phyloP scores from a whole-genome alignment of 2,888 invertebrate species.

The Eupithecia subumbrata region DNA sequence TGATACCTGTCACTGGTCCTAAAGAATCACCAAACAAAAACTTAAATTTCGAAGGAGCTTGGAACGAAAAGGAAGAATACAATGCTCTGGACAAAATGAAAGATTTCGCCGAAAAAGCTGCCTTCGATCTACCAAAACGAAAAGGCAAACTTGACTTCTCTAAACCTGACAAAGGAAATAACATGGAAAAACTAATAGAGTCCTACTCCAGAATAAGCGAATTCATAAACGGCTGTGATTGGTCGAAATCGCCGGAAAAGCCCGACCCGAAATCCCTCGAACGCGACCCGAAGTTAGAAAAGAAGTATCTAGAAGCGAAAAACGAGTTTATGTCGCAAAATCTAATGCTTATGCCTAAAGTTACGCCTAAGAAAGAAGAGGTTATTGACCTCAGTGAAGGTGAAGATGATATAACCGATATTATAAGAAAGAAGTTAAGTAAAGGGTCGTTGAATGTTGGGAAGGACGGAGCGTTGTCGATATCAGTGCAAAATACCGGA shows the following conservation, averaged over 20 bases:
- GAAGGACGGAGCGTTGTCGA: slow-evolving; percentile 76
- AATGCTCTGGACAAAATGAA: slow-evolving; percentile 82
- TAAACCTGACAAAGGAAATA: slow-evolving; percentile 63
- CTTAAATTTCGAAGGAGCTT: slow-evolving; percentile 63
- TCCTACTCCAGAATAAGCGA: slow-evolving; percentile 79
- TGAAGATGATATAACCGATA: slow-evolving; percentile 69
- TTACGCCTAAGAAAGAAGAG: slow-evolving; percentile 35
- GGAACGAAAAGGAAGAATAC: slow-evolving; percentile 75
- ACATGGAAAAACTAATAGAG: slow-evolving; percentile 73
- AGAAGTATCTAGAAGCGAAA: slow-evolving; percentile 78
- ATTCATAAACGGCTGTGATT: slow-evolving; percentile 80
- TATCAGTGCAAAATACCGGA: slow-evolving; percentile 69
- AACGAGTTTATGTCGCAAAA: slow-evolving; percentile 80
- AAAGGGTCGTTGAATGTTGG: slow-evolving; percentile 73
- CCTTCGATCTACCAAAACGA: slow-evolving; percentile 75
- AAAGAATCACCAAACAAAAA: slow-evolving; percentile 73
- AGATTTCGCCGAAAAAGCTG: slow-evolving; percentile 79
- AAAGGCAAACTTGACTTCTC: slow-evolving; percentile 70
- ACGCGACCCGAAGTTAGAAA: slow-evolving; percentile 71
- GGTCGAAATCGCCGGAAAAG: slow-evolving; percentile 70
- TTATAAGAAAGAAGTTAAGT: slow-evolving; percentile 67
- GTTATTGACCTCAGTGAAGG: slow-evolving; percentile 76
- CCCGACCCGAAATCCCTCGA: slow-evolving; percentile 61
- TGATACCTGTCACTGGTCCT: slow-evolving; percentile 74
- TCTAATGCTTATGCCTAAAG: slow-evolving; percentile 74